A percentile compares a stretch with the other conserved stretches of the same genome.
Conservation (phyloP, 2,888 invertebrate genomes). For the Cheilosia scutellata region DNA sequence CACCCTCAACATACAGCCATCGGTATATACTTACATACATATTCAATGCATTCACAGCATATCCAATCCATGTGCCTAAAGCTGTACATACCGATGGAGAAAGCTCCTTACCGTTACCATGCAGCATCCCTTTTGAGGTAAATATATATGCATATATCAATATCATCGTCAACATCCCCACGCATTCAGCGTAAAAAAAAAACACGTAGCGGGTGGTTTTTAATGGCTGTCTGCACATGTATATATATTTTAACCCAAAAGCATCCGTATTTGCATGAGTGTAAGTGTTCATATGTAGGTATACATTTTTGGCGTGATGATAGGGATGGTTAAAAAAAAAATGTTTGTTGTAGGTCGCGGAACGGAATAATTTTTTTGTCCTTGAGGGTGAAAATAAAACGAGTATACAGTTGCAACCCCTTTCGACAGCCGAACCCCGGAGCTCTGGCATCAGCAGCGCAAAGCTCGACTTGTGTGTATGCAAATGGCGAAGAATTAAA, state of each 20-base stretch:
- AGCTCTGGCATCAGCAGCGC: background rate
- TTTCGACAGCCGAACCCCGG: conserved; percentile 20
- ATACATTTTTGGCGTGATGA: conserved; percentile 1
- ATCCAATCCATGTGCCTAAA: conserved; percentile 25
- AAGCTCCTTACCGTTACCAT: conserved; percentile 48
- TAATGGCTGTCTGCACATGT: conserved; percentile 1
- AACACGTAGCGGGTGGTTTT: conserved; percentile 30
- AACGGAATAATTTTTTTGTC: conserved; percentile 65
- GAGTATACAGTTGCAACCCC: conserved; percentile 45
- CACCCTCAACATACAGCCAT: background rate
- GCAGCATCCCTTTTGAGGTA: conserved; percentile 48
- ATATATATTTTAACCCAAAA: background rate
- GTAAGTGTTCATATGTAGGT: conserved; percentile 1
- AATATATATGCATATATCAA: conserved; percentile 23
- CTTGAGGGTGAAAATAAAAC: conserved; percentile 54
- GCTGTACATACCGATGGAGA: conserved; percentile 59
- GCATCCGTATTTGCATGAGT: background rate
- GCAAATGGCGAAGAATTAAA: conserved; percentile 56
- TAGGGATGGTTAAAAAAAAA: conserved; percentile 1
- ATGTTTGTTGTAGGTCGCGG: conserved; percentile 72
- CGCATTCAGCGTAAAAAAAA: conserved; percentile 55
- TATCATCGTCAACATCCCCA: conserved; percentile 31
- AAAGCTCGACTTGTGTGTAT: conserved; percentile 42
- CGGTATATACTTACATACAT: background rate
- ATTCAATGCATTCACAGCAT: conserved; percentile 35